Evolutionary conservation across 2,888 invertebrate genomes (phyloP), one percentile per base, ranked within the genome.

Genomic region (Alentia gelatinosa): DNA sequence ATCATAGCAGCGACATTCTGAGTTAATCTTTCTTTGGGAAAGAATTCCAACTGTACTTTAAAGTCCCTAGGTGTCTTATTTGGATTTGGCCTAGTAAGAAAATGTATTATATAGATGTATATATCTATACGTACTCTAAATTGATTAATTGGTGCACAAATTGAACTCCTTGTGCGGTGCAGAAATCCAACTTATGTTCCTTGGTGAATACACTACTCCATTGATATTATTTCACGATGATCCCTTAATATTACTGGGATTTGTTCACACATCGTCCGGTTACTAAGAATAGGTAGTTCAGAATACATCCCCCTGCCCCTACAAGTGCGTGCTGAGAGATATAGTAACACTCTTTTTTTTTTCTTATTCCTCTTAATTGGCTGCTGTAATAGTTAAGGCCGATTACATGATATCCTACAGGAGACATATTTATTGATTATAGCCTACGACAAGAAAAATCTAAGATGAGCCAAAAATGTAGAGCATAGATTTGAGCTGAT

Each of bases 71-170:
- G 12, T 5, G 33, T 30, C 68, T 68, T 26, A 68, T 68, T 68
- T 68, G 30, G 5, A n/a, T 56, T 56, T 56, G 19, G 68, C 68
- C 30, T 12, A 56, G 56, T n/a, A 56, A 56, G n/a, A 56, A n/a
- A 68, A 26, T 68, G 30, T 30, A 26, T n/a, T 30, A 68, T 68
- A 68, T 68, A 30, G 26, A 68, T 68, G 68, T 68, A 68, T 30
- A 68, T 68, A 68, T 30, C n/a, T 26, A n/a, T 19, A 56, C 56
- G 30, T 30, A 26, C 12, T 30, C 12, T 26, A 26, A 30, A 68
- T 68, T 68, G 68, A 68, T 30, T 68, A 30, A 68, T 68, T 68
- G n/a, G n/a, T 68, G 68, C 68, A 68, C 68, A 30, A 68, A 68
- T 68, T 68, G 68, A 68, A 12, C 68, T 30, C 23, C 26, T 68